Evolutionary conservation across 30 jellyfish, hydroid and myxozoan genomes (phyloP), one percentile per base, ranked within the genome.

Genomic region (Mastigias papua): DNA sequence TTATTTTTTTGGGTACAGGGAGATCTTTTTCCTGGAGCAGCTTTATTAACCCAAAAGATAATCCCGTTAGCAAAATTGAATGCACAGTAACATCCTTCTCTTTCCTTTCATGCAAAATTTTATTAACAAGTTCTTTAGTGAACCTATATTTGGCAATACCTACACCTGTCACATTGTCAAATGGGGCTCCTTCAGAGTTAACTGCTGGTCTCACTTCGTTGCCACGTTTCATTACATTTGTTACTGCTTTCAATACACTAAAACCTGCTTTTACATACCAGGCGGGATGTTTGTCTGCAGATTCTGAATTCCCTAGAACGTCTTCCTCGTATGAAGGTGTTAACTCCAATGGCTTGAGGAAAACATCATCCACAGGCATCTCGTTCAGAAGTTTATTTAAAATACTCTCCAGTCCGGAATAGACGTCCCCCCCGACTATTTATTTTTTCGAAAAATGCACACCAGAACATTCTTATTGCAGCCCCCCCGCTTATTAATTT

Each of bases 241-340:
- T 82, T 32, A 21, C 60, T 26, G 82, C 82, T 35, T 84, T 48
- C 69, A 67, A 9, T 57, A 68, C 17, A 33, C 48, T 66, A 1
- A 82, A 1, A 11, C 60, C 63, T 10, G 80, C 28, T 34, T 58
- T 67, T 8, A 70, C n/a, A 34, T 82, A 82, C 91, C 91, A 82
- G 30, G 91, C 84, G 10, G 84, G 74, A 8, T 50, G 54, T 21
- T 42, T 48, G 8, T 82, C 84, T 13, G 84, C 84, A 3, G 91
- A 82, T 10, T 71, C 27, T 22, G 61, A 34, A 19, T 19, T 21
- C 31, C 70, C 80, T 25, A 82, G 68, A 57, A 82, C 2, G 54
- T 82, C 91, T 21, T 82, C 91, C 37, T 82, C 91, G 31, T 65
- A 82, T 0, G 84, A 16, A 2, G 91, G 91, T 4, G 91, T 51